phyloP scores from a whole-genome alignment of 2,797 vertebrate species.

The Mallotus villosus region DNA sequence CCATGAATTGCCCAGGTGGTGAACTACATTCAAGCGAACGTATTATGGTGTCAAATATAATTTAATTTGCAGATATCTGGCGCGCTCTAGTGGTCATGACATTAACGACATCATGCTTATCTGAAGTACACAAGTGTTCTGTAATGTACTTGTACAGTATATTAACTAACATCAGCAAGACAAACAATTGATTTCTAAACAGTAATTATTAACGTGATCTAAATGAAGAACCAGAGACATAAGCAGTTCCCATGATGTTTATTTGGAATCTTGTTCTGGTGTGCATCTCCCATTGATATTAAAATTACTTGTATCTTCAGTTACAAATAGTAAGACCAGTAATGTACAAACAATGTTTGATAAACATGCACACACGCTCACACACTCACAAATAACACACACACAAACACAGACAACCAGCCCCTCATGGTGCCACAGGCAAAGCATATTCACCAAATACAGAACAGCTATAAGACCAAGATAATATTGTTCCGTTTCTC shows the following conservation, averaged over 20 bases:
- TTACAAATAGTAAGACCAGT: slow-evolving; percentile 25
- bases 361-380: slow-evolving; percentile 35
- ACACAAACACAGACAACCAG: not conserved
- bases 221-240: slow-evolving; percentile 1
- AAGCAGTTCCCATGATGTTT: slow-evolving; percentile 27
- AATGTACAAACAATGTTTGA: slow-evolving; percentile 34
- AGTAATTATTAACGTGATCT: too few relatives aligned
- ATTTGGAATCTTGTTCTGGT: slow-evolving; percentile 24
- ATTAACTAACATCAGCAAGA: not conserved
- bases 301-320: slow-evolving; percentile 6
- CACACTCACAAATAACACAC: not conserved
- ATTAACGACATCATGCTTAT: not conserved
- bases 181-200: not conserved
- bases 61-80: slow-evolving; percentile 52
- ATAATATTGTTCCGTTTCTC: slow-evolving; percentile 34
- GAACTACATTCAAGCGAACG: not conserved
- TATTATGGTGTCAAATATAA: not conserved
- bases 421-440: slow-evolving; percentile 5
- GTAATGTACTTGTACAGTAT: not conserved
- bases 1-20: too few relatives aligned
- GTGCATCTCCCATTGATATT: slow-evolving; percentile 3
- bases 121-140: not conserved
- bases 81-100: slow-evolving; percentile 61
- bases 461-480: slow-evolving; percentile 27
- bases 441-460: slow-evolving; percentile 30